These are phyloP conservation scores for Diorhabda sublineata DNA, from an alignment of 1,140 invertebrate species.

Conservation along the genomic window DNA sequence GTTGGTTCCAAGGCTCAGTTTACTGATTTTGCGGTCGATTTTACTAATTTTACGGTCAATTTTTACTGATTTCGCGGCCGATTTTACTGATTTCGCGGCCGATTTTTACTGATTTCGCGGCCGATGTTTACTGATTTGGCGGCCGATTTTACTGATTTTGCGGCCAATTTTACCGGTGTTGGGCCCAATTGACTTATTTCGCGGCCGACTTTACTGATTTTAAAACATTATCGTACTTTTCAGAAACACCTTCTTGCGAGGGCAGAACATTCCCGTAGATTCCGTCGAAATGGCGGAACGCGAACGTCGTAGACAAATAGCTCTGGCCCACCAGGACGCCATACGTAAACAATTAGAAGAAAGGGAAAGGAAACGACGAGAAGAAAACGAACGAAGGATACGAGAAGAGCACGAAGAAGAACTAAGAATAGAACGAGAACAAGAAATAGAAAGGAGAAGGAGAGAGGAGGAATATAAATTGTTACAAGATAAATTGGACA, in stretches of 20 bases:
- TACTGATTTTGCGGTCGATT: no score
- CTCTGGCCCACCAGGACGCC: slow-evolving; percentile 66
- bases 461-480: slow-evolving; percentile 56
- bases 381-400: slow-evolving; percentile 58
- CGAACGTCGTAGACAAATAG: slow-evolving; percentile 64
- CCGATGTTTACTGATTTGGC: no score
- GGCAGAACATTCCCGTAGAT: slow-evolving; percentile 69
- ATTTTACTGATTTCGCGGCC: no score
- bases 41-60: no score
- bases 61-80: no score
- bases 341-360: slow-evolving; percentile 71
- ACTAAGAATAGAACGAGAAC: slow-evolving; percentile 59
- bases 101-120: no score
- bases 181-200: background rate
- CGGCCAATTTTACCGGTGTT: no score
- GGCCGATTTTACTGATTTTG: no score
- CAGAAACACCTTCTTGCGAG: slow-evolving; percentile 52
- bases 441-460: slow-evolving; percentile 59
- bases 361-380: slow-evolving; percentile 58
- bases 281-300: slow-evolving; percentile 62
- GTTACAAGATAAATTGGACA: slow-evolving; percentile 57
- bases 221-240: slow-evolving; percentile 11
- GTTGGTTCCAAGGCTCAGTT: no score
- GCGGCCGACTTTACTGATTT: no score
- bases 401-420: slow-evolving; percentile 65